A percentile compares a stretch with the other conserved stretches of the same genome.
These are phyloP conservation scores for Rhabdophis nuchalis DNA, from an alignment of 2,797 vertebrate species.

Conservation along the genomic window DNA sequence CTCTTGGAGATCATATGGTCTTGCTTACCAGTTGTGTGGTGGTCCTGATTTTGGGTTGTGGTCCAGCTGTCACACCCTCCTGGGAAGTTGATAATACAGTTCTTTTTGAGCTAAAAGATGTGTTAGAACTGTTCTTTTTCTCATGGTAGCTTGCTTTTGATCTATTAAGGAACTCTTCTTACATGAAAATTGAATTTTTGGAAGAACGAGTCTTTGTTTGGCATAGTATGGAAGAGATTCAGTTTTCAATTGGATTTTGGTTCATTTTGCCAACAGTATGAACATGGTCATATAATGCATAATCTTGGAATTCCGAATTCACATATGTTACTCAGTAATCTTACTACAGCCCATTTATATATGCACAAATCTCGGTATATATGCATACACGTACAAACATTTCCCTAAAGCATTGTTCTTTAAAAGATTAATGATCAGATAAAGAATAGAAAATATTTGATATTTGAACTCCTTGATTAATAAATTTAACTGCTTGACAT, in stretches of 20 bases:
- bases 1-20: background rate
- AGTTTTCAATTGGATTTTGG: background rate
- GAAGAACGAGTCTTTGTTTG: background rate
- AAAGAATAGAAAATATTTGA: background rate
- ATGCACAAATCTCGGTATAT: background rate
- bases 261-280: background rate
- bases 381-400: background rate
- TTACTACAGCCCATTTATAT: background rate
- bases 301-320: background rate
- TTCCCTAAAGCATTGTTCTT: background rate
- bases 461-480: conserved; percentile 1
- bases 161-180: background rate
- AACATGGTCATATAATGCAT: background rate
- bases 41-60: background rate
- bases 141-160: background rate
- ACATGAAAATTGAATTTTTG: background rate
- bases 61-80: too few relatives aligned
- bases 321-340: background rate
- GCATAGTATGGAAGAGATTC: background rate
- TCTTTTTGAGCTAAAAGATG: background rate
- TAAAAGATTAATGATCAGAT: background rate
- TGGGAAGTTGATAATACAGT: background rate
- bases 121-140: background rate
- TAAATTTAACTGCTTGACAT: background rate
- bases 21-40: background rate